phyloP scores from a whole-genome alignment of 1,140 invertebrate genomes.

The Habropoda laboriosa region DNA sequence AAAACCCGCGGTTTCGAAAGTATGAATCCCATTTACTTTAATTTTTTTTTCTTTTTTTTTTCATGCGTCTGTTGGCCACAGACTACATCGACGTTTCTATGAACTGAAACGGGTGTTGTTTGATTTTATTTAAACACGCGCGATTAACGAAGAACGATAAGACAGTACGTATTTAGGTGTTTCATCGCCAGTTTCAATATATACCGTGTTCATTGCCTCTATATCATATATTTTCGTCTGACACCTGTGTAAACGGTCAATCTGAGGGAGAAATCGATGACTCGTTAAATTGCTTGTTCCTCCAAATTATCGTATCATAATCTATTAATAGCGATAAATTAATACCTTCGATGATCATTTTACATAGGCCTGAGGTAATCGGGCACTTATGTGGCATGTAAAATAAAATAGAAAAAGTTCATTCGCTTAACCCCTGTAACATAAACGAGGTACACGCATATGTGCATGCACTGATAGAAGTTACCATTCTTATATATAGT shows the following conservation, averaged over 20 bases:
- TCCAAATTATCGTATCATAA: constrained; percentile 18
- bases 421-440: not conserved
- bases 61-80: not conserved
- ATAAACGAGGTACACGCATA: not conserved
- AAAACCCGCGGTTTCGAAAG: not conserved
- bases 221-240: constrained; percentile 7
- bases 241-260: constrained; percentile 14
- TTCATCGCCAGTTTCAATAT: constrained; percentile 19
- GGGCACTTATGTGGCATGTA: not conserved
- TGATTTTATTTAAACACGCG: constrained; percentile 14
- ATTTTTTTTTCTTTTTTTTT: too few relatives aligned
- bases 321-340: constrained; percentile 12
- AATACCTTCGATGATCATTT: not conserved
- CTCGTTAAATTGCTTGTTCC: constrained; percentile 6
- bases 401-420: too few relatives aligned
- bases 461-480: not conserved
- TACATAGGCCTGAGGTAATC: not conserved
- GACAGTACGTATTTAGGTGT: constrained; percentile 23
- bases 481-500: not conserved
- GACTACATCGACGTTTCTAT: constrained; percentile 32
- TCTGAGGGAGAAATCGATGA: constrained; percentile 35
- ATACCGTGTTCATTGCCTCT: constrained; percentile 22
- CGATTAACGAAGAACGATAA: not conserved
- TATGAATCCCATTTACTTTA: constrained; percentile 1
- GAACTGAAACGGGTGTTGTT: constrained; percentile 52